These are phyloP conservation scores for Drosophila simulans DNA, from an alignment of 1,140 invertebrate genomes.

Conservation along the genomic window DNA sequence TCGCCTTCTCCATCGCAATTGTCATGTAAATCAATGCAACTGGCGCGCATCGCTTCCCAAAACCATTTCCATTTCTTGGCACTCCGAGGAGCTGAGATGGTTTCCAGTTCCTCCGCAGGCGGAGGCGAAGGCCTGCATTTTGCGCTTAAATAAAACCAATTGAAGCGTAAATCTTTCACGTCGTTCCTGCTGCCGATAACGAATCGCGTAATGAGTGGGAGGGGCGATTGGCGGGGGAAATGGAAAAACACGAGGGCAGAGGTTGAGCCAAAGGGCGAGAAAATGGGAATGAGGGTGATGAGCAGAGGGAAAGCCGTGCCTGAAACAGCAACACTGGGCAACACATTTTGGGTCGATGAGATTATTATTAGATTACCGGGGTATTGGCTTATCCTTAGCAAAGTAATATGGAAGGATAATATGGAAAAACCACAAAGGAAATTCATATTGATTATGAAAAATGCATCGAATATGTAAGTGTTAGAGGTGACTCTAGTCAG, in stretches of 20 bases:
- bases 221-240: slow-evolving; percentile 12
- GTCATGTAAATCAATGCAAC: slow-evolving; percentile 81
- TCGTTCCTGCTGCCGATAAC: slow-evolving; percentile 59
- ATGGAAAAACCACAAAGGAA: not conserved
- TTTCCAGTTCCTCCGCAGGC: slow-evolving; percentile 1
- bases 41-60: slow-evolving; percentile 50
- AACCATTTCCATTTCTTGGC: slow-evolving; percentile 58
- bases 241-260: slow-evolving; percentile 6
- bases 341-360: slow-evolving; percentile 2
- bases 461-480: not conserved
- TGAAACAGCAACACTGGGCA: slow-evolving; percentile 7
- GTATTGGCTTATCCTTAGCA: not conserved
- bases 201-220: slow-evolving; percentile 58
- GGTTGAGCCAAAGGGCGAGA: slow-evolving; percentile 18
- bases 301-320: slow-evolving; percentile 17
- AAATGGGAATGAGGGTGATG: slow-evolving; percentile 16
- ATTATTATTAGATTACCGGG: slow-evolving; percentile 23
- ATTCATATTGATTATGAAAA: not conserved
- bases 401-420: slow-evolving; percentile 5
- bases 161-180: slow-evolving; percentile 79
- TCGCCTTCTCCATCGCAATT: slow-evolving; percentile 51
- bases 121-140: slow-evolving; percentile 58
- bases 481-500: too few relatives aligned
- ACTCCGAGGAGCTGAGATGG: not conserved
- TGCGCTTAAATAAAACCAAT: slow-evolving; percentile 76